phyloP scores from a whole-genome alignment of 2,888 invertebrate species.

The Stomorhina lunata region DNA sequence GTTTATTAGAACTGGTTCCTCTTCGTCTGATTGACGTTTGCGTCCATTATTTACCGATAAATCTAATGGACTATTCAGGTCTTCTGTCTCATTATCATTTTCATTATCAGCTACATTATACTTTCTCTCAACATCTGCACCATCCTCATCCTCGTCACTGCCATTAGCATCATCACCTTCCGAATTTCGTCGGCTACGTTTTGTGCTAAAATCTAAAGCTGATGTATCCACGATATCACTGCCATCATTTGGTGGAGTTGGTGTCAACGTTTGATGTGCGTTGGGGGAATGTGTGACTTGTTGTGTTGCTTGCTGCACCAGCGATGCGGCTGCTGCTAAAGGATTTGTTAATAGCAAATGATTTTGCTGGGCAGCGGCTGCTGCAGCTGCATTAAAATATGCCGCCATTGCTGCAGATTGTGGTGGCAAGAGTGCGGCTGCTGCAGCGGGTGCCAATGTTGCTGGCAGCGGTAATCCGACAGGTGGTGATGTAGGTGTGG shows the following conservation, averaged over 20 bases:
- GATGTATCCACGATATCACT: slow-evolving; percentile 81
- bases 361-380: slow-evolving; percentile 87
- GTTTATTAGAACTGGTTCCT: slow-evolving; percentile 82
- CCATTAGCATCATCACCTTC: slow-evolving; percentile 76
- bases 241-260: slow-evolving; percentile 75
- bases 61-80: slow-evolving; percentile 85
- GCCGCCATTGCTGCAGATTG: slow-evolving; percentile 92
- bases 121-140: slow-evolving; percentile 46
- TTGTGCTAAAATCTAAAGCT: slow-evolving; percentile 91
- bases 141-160: slow-evolving; percentile 72
- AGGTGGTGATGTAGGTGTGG: slow-evolving; percentile 83
- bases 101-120: slow-evolving; percentile 65
- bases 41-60: slow-evolving; percentile 87
- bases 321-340: slow-evolving; percentile 85
- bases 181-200: slow-evolving; percentile 82
- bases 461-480: slow-evolving; percentile 85
- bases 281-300: slow-evolving; percentile 73
- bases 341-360: slow-evolving; percentile 88
- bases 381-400: slow-evolving; percentile 86
- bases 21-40: slow-evolving; percentile 86
- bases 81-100: slow-evolving; percentile 62
- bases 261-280: slow-evolving; percentile 81
- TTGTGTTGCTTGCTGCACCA: slow-evolving; percentile 78
- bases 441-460: slow-evolving; percentile 85
- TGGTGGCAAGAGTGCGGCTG: slow-evolving; percentile 85